Base-by-base conservation (phyloP, 37 sponge, comb jelly and placozoan genomes). In the Axinella damicornis region DNA sequence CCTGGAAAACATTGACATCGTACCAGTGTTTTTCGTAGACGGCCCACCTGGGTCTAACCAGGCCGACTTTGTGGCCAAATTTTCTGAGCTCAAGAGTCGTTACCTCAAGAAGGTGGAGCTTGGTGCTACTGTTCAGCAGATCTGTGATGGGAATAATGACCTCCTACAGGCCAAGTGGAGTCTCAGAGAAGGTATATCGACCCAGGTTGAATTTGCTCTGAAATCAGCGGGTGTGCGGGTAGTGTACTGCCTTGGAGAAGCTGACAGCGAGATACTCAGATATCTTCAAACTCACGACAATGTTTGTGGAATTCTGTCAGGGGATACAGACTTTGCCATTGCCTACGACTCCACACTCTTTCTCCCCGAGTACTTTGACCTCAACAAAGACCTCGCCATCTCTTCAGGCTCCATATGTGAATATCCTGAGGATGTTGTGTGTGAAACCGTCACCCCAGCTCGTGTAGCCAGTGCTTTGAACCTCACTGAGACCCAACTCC, bases 21-120 rank as follows among this genome's bases (percentile, higher is more conserved):
- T 81, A 36, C 87, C 84, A 17, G 71, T 94, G 19, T 90, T 94
- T 39, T 86, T 90, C 40, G 16, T 81, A 21, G 85, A 73, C 37
- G 65, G 59, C 11, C 53, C 84, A 19, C 69, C 68, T 9, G 80
- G 73, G 11, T 58, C 28, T 39, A 53, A 55, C 24, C 4, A 25
- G 4, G 56, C 38, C 14, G 76, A 65, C 1, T 57, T 59, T 24
- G n/a, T n/a, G 6, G n/a, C 63, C 11, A 77, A 74, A 15, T 73
- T 53, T 37, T 18, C 55, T 14, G 55, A 72, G 24, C 18, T 68
- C 1, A 36, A 59, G 25, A 62, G 40, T 0, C 74, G 62, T 20
- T 52, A 90, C 38, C 27, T 77, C 30, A 32, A 84, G 18, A 27
- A 65, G 34, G 15, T 85, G 24, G 66, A 32, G 33, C 25, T 52